phyloP scores from a whole-genome alignment of 2,888 invertebrate species.

The Euplexia lucipara region DNA sequence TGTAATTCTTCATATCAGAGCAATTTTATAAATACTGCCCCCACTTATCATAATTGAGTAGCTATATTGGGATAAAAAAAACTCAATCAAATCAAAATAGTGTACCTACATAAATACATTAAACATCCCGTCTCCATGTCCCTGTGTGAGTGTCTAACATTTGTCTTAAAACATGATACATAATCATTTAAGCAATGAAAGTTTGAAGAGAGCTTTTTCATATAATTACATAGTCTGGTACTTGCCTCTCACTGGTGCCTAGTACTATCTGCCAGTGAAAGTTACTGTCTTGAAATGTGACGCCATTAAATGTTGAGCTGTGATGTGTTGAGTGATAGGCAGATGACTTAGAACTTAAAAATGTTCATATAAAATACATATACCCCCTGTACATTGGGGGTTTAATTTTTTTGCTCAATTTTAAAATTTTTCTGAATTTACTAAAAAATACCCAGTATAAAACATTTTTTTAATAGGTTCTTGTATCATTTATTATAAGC shows the following conservation, averaged over 20 bases:
- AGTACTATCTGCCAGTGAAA: conserved; percentile 55
- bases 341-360: neutral
- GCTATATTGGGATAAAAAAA: too few relatives aligned
- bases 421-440: too few relatives aligned
- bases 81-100: too few relatives aligned
- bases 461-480: too few relatives aligned
- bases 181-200: conserved; percentile 41
- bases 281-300: conserved; percentile 51
- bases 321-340: conserved; percentile 14
- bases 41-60: neutral
- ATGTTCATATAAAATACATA: too few relatives aligned
- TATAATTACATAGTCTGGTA: conserved; percentile 40
- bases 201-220: conserved; percentile 51
- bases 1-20: neutral
- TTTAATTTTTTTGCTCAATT: too few relatives aligned
- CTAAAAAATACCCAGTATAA: too few relatives aligned
- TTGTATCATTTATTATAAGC: too few relatives aligned
- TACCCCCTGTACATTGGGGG: too few relatives aligned
- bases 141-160: neutral
- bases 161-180: conserved; percentile 3
- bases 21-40: neutral
- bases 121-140: neutral
- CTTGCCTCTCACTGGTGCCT: conserved; percentile 49
- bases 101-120: too few relatives aligned
- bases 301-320: conserved; percentile 22